phyloP scores from a whole-genome alignment of 2,888 invertebrate species.

The Drosophila nr. fundita region DNA sequence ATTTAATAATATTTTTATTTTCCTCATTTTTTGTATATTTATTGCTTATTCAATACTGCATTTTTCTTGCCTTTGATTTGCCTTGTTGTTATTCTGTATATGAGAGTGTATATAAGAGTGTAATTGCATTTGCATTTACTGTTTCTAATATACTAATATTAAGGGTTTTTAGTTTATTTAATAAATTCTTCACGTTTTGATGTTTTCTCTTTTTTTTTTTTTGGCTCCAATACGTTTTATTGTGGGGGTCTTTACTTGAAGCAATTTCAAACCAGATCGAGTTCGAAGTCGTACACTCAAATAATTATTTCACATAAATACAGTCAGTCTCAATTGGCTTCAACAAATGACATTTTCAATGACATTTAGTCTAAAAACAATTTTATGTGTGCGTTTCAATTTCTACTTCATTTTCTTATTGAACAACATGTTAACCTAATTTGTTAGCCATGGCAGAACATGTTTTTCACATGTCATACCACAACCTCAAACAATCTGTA shows the following conservation, averaged over 20 bases:
- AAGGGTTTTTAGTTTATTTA: slow-evolving; percentile 43
- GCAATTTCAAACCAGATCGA: slow-evolving; percentile 61
- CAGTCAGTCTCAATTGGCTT: slow-evolving; percentile 80
- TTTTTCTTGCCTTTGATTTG: slow-evolving; percentile 25
- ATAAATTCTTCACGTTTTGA: slow-evolving; percentile 59
- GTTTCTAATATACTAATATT: slow-evolving; percentile 63
- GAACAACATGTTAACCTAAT: slow-evolving; percentile 29
- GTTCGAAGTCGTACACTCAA: slow-evolving; percentile 43
- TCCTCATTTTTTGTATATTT: slow-evolving; percentile 38
- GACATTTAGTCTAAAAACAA: slow-evolving; percentile 74
- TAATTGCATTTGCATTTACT: slow-evolving; percentile 49
- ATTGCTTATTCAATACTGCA: slow-evolving; percentile 62
- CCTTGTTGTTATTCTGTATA: slow-evolving; percentile 33
- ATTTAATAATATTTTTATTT: slow-evolving; percentile 55
- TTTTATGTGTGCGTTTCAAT: slow-evolving; percentile 65
- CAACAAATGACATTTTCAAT: slow-evolving; percentile 76
- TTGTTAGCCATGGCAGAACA: slow-evolving; percentile 9
- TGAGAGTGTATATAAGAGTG: slow-evolving; percentile 37
- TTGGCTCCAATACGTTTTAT: slow-evolving; percentile 35
- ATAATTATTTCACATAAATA: slow-evolving; percentile 74
- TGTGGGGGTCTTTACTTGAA: slow-evolving; percentile 57
- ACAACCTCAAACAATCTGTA: slow-evolving; percentile 1
- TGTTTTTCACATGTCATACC: background rate
- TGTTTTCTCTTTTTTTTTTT: background rate
- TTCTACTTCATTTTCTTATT: slow-evolving; percentile 9